Evolutionary conservation across 1,140 invertebrate genomes (phyloP), one percentile per base, ranked within the genome.

Genomic region (Anastatus disparis): DNA sequence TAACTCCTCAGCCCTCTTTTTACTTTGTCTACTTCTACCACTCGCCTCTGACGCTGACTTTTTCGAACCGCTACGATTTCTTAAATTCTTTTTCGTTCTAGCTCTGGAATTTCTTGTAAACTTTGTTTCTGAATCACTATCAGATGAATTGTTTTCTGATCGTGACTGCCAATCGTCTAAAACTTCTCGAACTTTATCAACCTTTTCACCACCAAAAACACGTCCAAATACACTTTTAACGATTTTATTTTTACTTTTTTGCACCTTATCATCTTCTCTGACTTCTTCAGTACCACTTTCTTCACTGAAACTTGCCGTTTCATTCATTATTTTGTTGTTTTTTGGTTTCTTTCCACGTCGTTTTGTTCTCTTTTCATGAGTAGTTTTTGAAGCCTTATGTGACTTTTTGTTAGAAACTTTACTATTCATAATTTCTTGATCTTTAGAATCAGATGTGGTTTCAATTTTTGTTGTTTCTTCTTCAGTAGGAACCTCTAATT

Each of bases 121-220:
- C 22, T 66, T 71, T 29, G 38, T 15, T 10, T 61, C 15, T 17
- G 12, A 24, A 26, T 73, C 26, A 24, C 31, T 35, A 8, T 79
- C 76, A 0, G 80, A 81, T 7, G 61, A 55, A 22, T 58, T 58
- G n/a, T 82, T 78, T n/a, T 82, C 83, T 1, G 82, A 84, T 7
- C 80, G 80, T 0, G 79, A 82, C 3, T 84, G 79, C 82, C 83
- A 84, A 27, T 85, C 83, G 9, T 85, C 82, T n/a, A 85, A 24
- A 3, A 85, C 84, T n/a, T 85, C 82, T 10, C 80, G 81, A 0
- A 84, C 79, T 55, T 85, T 84, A 15, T 84, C 82, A 0, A 72
- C 40, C 31, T 85, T 86, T 22, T 86, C 85, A 3, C 79, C 75
- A 0, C 72, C 77, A 8, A 86, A 83, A 0, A 80, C 83, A 38